Evolutionary conservation across 2,888 invertebrate genomes (phyloP).

Genomic region (Chymomyza procnemis): DNA sequence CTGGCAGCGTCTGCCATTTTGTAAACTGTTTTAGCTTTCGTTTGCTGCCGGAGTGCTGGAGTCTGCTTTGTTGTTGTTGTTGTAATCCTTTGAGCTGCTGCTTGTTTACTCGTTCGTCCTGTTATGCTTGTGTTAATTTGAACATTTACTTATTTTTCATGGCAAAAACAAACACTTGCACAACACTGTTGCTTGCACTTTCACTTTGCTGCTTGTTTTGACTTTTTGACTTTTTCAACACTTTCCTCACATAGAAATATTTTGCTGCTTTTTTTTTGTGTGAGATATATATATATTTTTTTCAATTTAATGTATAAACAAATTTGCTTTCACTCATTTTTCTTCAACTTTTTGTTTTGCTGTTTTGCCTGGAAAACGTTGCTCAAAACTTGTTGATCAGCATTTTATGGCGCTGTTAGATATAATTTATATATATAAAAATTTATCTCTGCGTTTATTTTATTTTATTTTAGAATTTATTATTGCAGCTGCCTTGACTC

Average conservation of each 20-base stretch:
- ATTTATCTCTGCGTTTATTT: not conserved
- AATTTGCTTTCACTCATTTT: not conserved
- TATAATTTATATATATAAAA: not conserved
- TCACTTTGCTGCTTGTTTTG: not conserved
- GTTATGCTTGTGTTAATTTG: not conserved
- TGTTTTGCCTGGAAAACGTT: not conserved
- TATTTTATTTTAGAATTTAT: conserved; percentile 48
- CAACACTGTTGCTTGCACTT: not conserved
- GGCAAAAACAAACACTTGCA: not conserved
- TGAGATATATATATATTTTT: no score
- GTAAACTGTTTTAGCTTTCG: conserved; percentile 48
- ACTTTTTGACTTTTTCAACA: not conserved
- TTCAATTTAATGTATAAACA: not conserved
- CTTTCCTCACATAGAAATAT: not conserved
- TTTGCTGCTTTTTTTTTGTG: not conserved
- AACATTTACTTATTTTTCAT: not conserved
- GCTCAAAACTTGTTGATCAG: not conserved
- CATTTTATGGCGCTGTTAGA: not conserved
- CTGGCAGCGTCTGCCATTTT: conserved; percentile 56
- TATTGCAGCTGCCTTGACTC: conserved; percentile 60
- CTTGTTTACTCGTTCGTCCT: not conserved
- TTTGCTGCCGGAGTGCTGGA: conserved; percentile 31
- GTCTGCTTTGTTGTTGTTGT: conserved; percentile 20
- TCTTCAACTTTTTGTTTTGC: not conserved
- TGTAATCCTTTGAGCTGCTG: conserved; percentile 53